Conservation (phyloP, 1,140 invertebrate genomes). For the Helicoverpa armigera region DNA sequence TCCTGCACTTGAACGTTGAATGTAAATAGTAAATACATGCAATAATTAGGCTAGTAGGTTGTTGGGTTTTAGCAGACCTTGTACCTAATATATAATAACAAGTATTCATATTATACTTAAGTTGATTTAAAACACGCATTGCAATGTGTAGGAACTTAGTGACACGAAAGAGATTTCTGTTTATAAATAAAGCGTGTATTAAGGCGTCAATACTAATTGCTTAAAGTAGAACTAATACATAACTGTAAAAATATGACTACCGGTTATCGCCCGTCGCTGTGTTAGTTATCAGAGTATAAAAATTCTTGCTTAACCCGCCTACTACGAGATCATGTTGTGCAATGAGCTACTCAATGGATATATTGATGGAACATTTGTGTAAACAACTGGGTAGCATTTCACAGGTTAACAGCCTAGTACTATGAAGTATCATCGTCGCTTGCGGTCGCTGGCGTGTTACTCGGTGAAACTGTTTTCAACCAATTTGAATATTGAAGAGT, state of each 20-base stretch:
- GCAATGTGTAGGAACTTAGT: no score
- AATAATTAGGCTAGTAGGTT: slow-evolving; percentile 11
- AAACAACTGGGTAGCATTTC: not conserved
- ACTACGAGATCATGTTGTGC: not conserved
- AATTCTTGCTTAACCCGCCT: not conserved
- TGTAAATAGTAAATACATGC: not conserved
- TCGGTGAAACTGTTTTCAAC: no score
- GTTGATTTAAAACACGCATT: not conserved
- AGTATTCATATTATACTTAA: not conserved
- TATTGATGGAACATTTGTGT: not conserved
- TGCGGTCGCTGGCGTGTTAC: no score
- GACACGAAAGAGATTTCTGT: no score
- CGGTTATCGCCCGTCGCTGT: not conserved
- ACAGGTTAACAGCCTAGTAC: not conserved
- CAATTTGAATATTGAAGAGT: no score
- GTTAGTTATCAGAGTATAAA: not conserved
- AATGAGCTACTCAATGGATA: not conserved
- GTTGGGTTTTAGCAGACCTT: not conserved
- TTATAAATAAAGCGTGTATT: no score
- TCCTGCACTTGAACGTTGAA: not conserved
- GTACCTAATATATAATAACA: not conserved
- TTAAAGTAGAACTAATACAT: no score
- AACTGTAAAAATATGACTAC: not conserved
- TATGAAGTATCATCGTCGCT: no score
- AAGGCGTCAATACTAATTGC: no score